Evolutionary conservation across 1,140 invertebrate genomes (phyloP), one percentile per base, ranked within the genome.

Genomic region (Cheumatopsyche charites): DNA sequence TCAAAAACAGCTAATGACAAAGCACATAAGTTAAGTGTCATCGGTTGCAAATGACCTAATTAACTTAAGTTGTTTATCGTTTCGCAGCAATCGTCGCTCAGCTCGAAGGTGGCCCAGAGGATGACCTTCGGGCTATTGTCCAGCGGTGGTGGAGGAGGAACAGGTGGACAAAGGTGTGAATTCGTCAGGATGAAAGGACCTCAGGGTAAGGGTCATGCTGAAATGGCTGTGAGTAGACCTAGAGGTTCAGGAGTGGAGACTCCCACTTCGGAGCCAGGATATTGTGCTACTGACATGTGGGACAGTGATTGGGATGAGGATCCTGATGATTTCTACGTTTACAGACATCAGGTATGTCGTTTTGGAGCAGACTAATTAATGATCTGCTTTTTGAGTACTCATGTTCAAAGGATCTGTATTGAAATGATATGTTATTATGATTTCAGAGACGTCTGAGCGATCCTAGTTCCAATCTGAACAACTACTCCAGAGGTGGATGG

Each of bases 171-270:
- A 77, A 88, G 97, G 76, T 93, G 97, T 77, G 97, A 99, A 85
- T 99, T 98, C 86, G 95, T 99, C 26, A 88, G 95, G 67, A 97
- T 99, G 95, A 94, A 97, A 83, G 97, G 97, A 65, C 97, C 97
- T 12, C 90, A 92, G 79, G 94, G 94, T 11, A 98, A 98, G 86
- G 97, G 97, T 0, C 94, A 97, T 82, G 97, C 97, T 0, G 97
- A 99, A 86, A 97, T 99, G 92, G 97, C 97, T 2, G 95, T 99
- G 21, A 95, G 94, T 1, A 91, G 96, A 81, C 90, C 94, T 74
- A 92, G 95, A 86, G 89, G 92, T 52, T 92, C 92, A 7, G 96
- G 95, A 0, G 93, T 93, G 6, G 96, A 98, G 81, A 98, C 96
- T 1, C 95, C 96, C 1, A 93, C 93, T 73, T 94, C 95, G n/a